phyloP scores from a whole-genome alignment of 2,888 invertebrate species.

The Sylvicola cinctus region DNA sequence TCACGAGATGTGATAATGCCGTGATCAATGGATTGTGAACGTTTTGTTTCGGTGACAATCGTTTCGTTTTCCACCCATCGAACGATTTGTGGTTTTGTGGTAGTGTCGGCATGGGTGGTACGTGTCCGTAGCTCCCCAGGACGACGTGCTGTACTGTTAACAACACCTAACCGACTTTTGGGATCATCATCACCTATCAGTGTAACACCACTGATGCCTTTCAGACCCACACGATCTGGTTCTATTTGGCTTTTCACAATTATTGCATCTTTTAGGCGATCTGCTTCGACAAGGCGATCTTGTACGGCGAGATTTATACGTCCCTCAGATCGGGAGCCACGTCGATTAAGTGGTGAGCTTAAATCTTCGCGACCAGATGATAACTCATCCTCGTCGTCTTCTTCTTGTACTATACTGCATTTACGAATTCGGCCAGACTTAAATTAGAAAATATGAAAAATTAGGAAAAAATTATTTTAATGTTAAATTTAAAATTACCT shows the following conservation, averaged over 20 bases:
- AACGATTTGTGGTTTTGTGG: not conserved
- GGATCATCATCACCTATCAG: conserved; percentile 8
- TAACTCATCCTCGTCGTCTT: conserved; percentile 64
- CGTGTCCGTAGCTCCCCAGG: conserved; percentile 5
- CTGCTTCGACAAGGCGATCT: conserved; percentile 34
- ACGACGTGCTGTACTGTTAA: conserved; percentile 3
- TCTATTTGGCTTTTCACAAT: conserved; percentile 4
- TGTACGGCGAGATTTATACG: conserved; percentile 49
- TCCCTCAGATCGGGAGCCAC: conserved; percentile 64
- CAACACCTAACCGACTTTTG: conserved; percentile 8
- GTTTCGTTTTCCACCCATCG: not conserved
- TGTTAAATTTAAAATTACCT: conserved; percentile 25
- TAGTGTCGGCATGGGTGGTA: conserved; percentile 1
- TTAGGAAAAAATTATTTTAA: not conserved
- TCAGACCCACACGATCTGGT: conserved; percentile 6
- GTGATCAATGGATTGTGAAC: conserved; percentile 8
- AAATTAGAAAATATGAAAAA: conserved; percentile 4
- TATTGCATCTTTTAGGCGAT: conserved; percentile 36
- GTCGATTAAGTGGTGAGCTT: conserved; percentile 31
- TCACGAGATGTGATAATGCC: too few relatives aligned
- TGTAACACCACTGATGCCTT: conserved; percentile 8
- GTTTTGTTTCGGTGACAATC: conserved; percentile 1
- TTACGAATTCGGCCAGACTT: conserved; percentile 48
- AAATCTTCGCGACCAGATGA: conserved; percentile 34
- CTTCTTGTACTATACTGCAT: conserved; percentile 82